Conservation (phyloP, 2,888 invertebrate genomes). For the Electrophaes corylata region DNA sequence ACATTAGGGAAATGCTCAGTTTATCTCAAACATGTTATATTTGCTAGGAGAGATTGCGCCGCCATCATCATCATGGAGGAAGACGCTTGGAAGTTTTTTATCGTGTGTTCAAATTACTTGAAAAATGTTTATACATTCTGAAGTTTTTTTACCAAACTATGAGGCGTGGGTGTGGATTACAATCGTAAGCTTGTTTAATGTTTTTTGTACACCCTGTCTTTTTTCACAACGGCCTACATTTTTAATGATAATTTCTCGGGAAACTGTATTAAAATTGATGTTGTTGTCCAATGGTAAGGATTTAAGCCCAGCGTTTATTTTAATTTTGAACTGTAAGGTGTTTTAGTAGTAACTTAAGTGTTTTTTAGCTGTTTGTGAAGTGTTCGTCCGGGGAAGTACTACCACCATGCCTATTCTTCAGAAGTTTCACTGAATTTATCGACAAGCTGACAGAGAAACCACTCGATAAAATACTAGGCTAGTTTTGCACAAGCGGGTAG, state of each 20-base stretch:
- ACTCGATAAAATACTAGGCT: too few relatives aligned
- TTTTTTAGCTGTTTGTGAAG: too few relatives aligned
- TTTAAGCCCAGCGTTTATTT: too few relatives aligned
- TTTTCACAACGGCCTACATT: not conserved
- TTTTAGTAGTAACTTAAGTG: too few relatives aligned
- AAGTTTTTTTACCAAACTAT: not conserved
- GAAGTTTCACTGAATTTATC: too few relatives aligned
- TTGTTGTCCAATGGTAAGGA: not conserved
- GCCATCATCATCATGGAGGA: constrained; percentile 14
- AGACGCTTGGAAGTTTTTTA: constrained; percentile 3
- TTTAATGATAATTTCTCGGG: too few relatives aligned
- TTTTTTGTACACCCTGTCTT: not conserved
- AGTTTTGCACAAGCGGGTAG: too few relatives aligned
- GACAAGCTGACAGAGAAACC: too few relatives aligned
- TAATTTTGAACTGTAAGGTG: too few relatives aligned
- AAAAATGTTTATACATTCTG: not conserved
- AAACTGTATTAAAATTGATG: too few relatives aligned
- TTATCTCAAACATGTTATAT: constrained; percentile 14
- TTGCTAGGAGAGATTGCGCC: constrained; percentile 14
- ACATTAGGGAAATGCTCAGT: constrained; percentile 8
- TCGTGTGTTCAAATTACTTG: constrained; percentile 8
- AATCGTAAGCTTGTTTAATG: not conserved
- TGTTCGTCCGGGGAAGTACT: too few relatives aligned
- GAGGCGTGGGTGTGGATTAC: not conserved
- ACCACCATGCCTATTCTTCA: too few relatives aligned